phyloP scores from a whole-genome alignment of 2,797 vertebrate genomes.

The Spheniscus humboldti region DNA sequence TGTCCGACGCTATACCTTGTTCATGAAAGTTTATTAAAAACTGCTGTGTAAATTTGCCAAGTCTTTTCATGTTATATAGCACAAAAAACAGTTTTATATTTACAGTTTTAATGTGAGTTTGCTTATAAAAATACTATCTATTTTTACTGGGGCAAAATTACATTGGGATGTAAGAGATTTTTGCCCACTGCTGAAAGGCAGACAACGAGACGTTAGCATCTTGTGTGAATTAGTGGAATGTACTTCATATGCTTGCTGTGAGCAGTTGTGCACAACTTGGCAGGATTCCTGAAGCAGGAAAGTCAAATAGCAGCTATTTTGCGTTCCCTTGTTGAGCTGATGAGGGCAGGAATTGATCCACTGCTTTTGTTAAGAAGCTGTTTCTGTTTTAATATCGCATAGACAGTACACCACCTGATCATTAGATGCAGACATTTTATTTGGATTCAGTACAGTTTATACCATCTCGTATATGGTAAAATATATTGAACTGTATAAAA shows the following conservation, averaged over 20 bases:
- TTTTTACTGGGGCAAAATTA: neutral
- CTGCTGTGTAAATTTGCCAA: neutral
- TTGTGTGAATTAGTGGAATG: neutral
- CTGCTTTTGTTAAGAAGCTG: slow-evolving; percentile 12
- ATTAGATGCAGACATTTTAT: neutral
- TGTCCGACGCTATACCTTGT: neutral
- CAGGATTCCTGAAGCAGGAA: slow-evolving; percentile 10
- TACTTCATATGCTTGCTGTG: slow-evolving; percentile 13
- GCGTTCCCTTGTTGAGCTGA: slow-evolving; percentile 15
- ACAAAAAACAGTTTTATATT: neutral
- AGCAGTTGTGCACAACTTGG: slow-evolving; percentile 16
- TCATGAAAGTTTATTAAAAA: neutral
- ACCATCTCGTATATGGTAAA: neutral
- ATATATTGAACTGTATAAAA: neutral
- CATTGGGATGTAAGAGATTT: neutral
- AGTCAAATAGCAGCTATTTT: slow-evolving; percentile 40
- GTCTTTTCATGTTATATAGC: neutral
- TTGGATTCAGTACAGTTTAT: neutral
- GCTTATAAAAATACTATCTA: neutral
- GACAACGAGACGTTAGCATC: neutral
- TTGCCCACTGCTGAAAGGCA: neutral
- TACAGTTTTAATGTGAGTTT: neutral
- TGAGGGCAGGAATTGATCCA: slow-evolving; percentile 22
- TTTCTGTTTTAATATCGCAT: neutral
- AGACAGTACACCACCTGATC: neutral